phyloP scores from a whole-genome alignment of 2,113 vertebrate genomes.

The Austrofundulus limnaeus region DNA sequence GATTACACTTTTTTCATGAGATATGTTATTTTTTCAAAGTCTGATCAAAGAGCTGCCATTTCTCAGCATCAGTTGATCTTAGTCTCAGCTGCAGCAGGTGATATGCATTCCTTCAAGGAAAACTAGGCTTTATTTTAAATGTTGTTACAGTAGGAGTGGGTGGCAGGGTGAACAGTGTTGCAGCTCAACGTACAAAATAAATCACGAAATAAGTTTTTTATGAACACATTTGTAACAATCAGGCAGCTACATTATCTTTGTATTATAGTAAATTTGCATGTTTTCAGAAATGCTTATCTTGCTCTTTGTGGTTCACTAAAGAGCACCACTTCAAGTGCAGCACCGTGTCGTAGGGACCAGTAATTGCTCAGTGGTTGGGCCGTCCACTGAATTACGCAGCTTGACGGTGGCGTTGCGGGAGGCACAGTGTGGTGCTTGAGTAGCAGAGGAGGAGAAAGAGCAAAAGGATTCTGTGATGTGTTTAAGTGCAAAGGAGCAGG shows the following conservation, averaged over 20 bases:
- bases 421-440: conserved; percentile 15
- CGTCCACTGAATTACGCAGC: conserved; percentile 27
- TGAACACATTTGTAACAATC: background rate
- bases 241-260: background rate
- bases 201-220: too few species aligned
- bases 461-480: conserved; percentile 17
- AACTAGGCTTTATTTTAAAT: too few species aligned
- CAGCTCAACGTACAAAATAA: too few species aligned
- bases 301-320: background rate
- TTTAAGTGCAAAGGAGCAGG: conserved; percentile 10
- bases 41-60: too few species aligned
- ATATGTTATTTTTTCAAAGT: too few species aligned
- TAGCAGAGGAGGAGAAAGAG: conserved; percentile 38
- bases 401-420: conserved; percentile 8
- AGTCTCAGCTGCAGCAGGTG: too few species aligned
- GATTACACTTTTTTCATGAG: too few species aligned
- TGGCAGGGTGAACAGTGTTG: too few species aligned
- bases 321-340: conserved; percentile 9
- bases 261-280: background rate
- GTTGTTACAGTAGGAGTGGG: too few species aligned
- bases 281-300: background rate
- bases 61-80: too few species aligned
- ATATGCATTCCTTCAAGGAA: too few species aligned
- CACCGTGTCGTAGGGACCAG: conserved; percentile 14
- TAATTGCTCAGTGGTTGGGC: conserved; percentile 33